Percentiles rank a stretch among this genome's conserved stretches.
Evolutionary conservation across 2,797 vertebrate genomes (phyloP).

Genomic region (Eulemur mongoz): DNA sequence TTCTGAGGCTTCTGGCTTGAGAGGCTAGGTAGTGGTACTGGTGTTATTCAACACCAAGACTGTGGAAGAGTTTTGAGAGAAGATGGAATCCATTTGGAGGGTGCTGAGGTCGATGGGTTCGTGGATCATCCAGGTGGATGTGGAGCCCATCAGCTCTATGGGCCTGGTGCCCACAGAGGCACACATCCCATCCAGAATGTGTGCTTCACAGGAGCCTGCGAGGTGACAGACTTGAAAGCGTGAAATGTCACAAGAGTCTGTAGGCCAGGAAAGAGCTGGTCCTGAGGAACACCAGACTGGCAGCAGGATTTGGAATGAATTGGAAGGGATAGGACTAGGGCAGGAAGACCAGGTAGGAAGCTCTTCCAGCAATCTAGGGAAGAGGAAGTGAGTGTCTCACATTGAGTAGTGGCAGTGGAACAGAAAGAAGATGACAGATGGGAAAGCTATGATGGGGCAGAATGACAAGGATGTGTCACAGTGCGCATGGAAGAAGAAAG

Average conservation of each 20-base stretch:
- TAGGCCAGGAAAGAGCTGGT: neutral
- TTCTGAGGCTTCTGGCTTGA: neutral
- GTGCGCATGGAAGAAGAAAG: neutral
- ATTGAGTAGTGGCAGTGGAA: neutral
- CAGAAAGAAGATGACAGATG: neutral
- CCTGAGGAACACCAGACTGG: neutral
- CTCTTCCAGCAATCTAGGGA: neutral
- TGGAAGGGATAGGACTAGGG: neutral
- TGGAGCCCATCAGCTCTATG: neutral
- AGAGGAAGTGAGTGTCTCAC: neutral
- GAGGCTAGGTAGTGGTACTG: neutral
- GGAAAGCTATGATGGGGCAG: neutral
- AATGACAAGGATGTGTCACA: neutral
- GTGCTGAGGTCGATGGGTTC: neutral
- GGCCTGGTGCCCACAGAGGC: neutral
- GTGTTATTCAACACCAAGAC: neutral
- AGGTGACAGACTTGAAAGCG: neutral
- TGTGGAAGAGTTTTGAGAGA: neutral
- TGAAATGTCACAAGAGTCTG: neutral
- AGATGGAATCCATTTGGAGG: neutral
- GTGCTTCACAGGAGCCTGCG: neutral
- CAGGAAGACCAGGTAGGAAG: neutral
- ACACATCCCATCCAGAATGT: neutral
- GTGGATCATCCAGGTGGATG: neutral
- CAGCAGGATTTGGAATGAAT: neutral